Evolutionary conservation across 1,140 invertebrate species (phyloP).

Genomic region (Akabosia matsudoensis): DNA sequence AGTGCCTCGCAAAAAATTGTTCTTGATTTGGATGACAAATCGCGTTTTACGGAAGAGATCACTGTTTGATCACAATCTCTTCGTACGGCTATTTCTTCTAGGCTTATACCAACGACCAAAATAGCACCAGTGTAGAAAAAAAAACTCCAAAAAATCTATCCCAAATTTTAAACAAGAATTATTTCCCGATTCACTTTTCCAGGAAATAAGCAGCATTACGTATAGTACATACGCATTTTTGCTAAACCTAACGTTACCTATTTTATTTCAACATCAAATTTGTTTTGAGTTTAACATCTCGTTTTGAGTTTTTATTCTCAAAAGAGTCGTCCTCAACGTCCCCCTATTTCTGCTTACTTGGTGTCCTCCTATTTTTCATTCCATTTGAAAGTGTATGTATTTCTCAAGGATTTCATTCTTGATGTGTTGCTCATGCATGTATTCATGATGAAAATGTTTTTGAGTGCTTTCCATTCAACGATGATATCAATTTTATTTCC

Average conservation of each 20-base stretch:
- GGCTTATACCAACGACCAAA: neutral
- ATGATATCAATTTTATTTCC: neutral
- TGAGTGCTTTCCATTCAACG: neutral
- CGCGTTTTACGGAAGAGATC: conserved; percentile 73
- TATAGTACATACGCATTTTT: too few species aligned
- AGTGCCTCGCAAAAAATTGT: conserved; percentile 55
- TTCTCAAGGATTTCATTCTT: neutral
- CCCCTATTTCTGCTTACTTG: neutral
- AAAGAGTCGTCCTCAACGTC: neutral
- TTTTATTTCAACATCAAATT: too few species aligned
- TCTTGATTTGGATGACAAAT: conserved; percentile 74
- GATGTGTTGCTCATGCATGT: conserved; percentile 11
- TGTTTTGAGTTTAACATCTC: too few species aligned
- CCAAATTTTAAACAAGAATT: neutral
- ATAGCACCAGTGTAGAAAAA: neutral
- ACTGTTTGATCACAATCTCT: conserved; percentile 60
- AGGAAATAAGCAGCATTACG: neutral
- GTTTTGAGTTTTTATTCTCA: too few species aligned
- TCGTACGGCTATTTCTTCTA: neutral
- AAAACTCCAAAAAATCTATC: neutral
- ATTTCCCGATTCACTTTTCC: neutral
- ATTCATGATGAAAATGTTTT: conserved; percentile 4
- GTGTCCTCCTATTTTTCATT: neutral
- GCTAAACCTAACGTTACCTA: too few species aligned
- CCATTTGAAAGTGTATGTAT: too few species aligned